Evolutionary conservation across 2,797 vertebrate species (phyloP).

Genomic region (Rhinella marina): DNA sequence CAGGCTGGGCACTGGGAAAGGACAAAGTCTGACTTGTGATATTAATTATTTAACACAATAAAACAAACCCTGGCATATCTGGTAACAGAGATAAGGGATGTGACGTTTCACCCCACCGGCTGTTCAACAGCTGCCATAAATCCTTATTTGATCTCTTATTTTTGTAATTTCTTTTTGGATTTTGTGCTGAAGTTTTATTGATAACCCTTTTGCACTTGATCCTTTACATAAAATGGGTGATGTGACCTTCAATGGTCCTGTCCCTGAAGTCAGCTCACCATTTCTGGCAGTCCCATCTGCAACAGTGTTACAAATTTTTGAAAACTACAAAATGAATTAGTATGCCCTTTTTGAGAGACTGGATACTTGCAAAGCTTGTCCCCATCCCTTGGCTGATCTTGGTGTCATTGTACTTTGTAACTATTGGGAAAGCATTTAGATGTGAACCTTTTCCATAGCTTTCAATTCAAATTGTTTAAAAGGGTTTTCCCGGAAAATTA

Average conservation of each 20-base stretch:
- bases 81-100: not conserved
- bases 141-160: not conserved
- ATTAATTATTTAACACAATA: slow-evolving; percentile 9
- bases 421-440: too few species aligned
- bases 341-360: too few species aligned
- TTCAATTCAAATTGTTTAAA: too few species aligned
- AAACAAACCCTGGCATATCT: not conserved
- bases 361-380: too few species aligned
- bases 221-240: not conserved
- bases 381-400: too few species aligned
- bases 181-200: not conserved
- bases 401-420: too few species aligned
- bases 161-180: not conserved
- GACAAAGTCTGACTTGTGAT: slow-evolving; percentile 19
- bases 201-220: not conserved
- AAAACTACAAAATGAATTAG: too few species aligned
- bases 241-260: not conserved
- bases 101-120: not conserved
- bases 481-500: too few species aligned
- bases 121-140: not conserved
- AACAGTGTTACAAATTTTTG: too few species aligned
- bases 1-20: slow-evolving; percentile 10
- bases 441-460: too few species aligned
- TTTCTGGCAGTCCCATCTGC: too few species aligned
- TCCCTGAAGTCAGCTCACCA: not conserved